Conservation (phyloP, 2,888 invertebrate species). For the Drosophila infuscata region DNA sequence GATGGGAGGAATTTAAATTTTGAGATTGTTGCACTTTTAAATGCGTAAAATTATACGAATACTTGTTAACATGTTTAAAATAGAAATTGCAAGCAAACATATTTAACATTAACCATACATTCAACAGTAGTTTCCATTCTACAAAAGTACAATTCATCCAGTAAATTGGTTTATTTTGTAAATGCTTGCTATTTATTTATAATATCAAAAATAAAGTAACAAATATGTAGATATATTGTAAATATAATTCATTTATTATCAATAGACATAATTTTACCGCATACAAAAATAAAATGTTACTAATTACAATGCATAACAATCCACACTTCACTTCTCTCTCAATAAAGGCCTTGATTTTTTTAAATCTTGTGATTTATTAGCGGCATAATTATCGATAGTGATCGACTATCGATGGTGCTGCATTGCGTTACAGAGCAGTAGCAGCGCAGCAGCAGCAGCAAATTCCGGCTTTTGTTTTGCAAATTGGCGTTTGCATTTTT, state of each 20-base stretch:
- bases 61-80: background rate
- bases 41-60: background rate
- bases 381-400: constrained; percentile 2
- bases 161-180: background rate
- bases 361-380: background rate
- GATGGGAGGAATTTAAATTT: constrained; percentile 17
- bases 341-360: constrained; percentile 2
- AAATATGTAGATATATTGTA: background rate
- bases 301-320: background rate
- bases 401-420: background rate
- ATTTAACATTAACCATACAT: background rate
- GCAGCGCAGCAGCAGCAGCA: background rate
- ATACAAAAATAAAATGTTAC: background rate
- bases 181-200: background rate
- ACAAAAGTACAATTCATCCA: too few species aligned
- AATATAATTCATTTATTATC: background rate
- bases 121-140: too few species aligned
- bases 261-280: background rate
- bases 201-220: background rate
- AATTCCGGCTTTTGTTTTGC: constrained; percentile 19
- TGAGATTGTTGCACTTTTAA: background rate
- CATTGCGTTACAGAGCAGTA: background rate
- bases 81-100: background rate
- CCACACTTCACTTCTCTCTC: background rate
- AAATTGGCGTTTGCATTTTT: background rate